Evolutionary conservation across 2,888 invertebrate species (phyloP).

Genomic region (Peribatodes rhomboidaria): DNA sequence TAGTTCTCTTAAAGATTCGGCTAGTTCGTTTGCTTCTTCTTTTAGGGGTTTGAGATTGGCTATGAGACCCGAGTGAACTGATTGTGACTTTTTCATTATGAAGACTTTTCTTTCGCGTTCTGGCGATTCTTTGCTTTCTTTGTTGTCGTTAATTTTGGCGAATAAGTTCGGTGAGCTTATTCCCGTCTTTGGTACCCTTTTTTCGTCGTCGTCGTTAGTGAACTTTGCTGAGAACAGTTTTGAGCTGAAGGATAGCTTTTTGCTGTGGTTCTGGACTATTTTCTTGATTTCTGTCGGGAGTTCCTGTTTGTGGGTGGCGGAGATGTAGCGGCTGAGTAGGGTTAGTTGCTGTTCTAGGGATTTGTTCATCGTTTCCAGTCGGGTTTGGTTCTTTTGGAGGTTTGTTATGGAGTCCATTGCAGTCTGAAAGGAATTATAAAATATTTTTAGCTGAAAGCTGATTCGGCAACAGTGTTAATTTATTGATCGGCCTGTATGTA

Average conservation of each 20-base stretch:
- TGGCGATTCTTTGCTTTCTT: constrained; percentile 58
- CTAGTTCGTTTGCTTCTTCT: constrained; percentile 47
- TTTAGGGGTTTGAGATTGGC: constrained; percentile 69
- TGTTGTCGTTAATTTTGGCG: constrained; percentile 63
- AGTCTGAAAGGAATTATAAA: constrained; percentile 78
- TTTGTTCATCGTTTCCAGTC: constrained; percentile 91
- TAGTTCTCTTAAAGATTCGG: constrained; percentile 34
- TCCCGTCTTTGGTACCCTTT: constrained; percentile 67
- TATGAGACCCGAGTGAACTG: constrained; percentile 78
- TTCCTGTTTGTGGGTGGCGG: constrained; percentile 89
- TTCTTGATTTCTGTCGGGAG: constrained; percentile 91
- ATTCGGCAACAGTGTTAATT: too few species aligned
- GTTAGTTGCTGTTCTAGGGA: constrained; percentile 91
- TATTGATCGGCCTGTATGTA: too few species aligned
- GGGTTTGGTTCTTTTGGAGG: constrained; percentile 88
- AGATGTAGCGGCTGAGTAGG: constrained; percentile 91
- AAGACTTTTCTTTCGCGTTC: constrained; percentile 68
- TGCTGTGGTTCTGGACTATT: constrained; percentile 88
- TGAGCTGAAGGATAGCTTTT: constrained; percentile 75
- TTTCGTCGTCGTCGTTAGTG: constrained; percentile 74
- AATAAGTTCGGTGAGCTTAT: constrained; percentile 79
- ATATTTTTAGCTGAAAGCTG: neutral
- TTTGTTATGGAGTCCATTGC: constrained; percentile 89
- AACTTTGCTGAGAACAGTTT: constrained; percentile 78
- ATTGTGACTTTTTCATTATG: constrained; percentile 79